Evolutionary conservation across 2,113 vertebrate genomes (phyloP), one percentile per base, ranked within the genome.

Genomic region (Seriola aureovittata): DNA sequence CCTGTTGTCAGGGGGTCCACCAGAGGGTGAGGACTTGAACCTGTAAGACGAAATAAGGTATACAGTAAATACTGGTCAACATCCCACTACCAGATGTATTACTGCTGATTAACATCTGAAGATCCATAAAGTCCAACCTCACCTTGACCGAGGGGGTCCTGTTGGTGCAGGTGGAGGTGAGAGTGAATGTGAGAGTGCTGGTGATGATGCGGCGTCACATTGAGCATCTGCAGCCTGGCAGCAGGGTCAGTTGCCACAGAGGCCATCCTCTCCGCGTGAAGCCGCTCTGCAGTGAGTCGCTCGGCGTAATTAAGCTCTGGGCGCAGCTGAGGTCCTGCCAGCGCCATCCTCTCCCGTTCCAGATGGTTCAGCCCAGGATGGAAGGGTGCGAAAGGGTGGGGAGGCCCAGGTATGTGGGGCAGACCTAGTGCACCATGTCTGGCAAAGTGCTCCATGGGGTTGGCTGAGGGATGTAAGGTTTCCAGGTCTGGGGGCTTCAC

Each of bases 151-250:
- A 99, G 95, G 11, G 97, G 97, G 81, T 99, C 98, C 95, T 99
- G 98, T 91, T 99, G 98, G 92, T 99, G 98, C 72, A 99, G 96
- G 94, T 99, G 98, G 62, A 99, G 96, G 94, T 99, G 98, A 0
- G 98, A 99, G 95, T 99, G 98, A 93, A 99, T 99, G 93, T 99
- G 98, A 0, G 98, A 99, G 86, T 99, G 98, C 78, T 99, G 98
- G 93, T 99, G 98, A 48, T 99, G 98, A 92, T 99, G 98, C 0
- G 98, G 98, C 0, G 98, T 99, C 75, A 99, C 98, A 17, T 99
- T 99, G 92, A 99, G 98, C 98, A 99, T 98, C 95, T 99, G 98
- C 65, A 99, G 96, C 76, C 98, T 95, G 0, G 96, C 95, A 77
- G 98, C 94, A 0, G 97, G 98, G 89, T 99, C 98, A 0, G 96